These are phyloP conservation scores for Deroplatys truncata DNA, from an alignment of 2,888 invertebrate species.

Conservation along the genomic window DNA sequence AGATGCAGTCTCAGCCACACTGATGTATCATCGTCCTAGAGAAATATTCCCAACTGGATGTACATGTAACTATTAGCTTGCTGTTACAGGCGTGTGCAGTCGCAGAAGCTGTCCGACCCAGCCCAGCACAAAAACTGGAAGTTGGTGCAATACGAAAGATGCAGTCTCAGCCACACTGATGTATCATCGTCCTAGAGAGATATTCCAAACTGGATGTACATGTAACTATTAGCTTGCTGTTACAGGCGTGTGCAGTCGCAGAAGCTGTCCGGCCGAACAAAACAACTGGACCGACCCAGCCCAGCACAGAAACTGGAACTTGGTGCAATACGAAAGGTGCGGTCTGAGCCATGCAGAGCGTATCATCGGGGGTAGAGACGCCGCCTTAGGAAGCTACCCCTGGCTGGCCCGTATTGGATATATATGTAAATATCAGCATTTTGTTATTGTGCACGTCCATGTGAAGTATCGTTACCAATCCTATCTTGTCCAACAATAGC, in stretches of 20 bases:
- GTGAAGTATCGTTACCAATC: no score
- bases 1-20: no score
- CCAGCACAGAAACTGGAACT: conserved; percentile 48
- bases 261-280: not conserved
- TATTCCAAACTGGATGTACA: no score
- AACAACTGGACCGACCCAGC: not conserved
- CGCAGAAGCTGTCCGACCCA: not conserved
- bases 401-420: conserved; percentile 60
- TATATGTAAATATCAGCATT: conserved; percentile 27
- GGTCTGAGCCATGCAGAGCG: conserved; percentile 55
- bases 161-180: no score
- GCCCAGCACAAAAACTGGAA: conserved; percentile 48
- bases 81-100: no score
- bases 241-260: not conserved
- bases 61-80: no score
- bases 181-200: no score
- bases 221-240: no score
- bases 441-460: no score
- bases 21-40: no score
- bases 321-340: conserved; percentile 47
- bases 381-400: conserved; percentile 58
- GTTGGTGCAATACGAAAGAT: conserved; percentile 42
- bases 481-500: not conserved
- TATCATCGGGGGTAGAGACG: conserved; percentile 59
- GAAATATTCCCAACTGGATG: no score